Evolutionary conservation across 2,888 invertebrate species (phyloP).

Genomic region (Agrilus cyanescens): DNA sequence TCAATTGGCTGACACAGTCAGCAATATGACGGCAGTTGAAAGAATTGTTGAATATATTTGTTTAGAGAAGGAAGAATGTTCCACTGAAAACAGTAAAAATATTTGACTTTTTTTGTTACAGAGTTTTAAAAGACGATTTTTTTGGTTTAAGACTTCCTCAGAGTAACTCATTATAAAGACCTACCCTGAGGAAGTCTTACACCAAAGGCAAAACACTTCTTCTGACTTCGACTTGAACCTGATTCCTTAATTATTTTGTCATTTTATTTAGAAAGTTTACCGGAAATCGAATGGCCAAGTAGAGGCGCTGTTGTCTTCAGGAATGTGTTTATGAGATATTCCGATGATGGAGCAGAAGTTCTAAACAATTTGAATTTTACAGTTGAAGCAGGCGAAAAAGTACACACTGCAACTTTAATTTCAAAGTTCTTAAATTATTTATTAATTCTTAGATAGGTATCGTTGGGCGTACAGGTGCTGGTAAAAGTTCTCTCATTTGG

Average conservation of each 20-base stretch:
- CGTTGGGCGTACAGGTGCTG: conserved; percentile 44
- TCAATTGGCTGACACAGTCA: conserved; percentile 73
- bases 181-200: too few relatives aligned
- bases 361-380: conserved; percentile 40
- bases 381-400: conserved; percentile 37
- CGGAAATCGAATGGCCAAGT: conserved; percentile 43
- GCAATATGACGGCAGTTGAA: conserved; percentile 84
- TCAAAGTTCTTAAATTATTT: neutral
- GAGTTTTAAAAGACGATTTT: too few relatives aligned
- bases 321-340: conserved; percentile 47
- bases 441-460: conserved; percentile 38
- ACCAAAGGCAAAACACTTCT: too few relatives aligned
- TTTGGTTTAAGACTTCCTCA: too few relatives aligned
- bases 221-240: too few relatives aligned
- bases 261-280: conserved; percentile 32
- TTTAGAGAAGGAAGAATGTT: conserved; percentile 35
- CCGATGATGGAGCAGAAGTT: conserved; percentile 45
- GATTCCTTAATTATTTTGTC: too few relatives aligned
- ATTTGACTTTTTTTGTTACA: too few relatives aligned
- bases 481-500: conserved; percentile 34
- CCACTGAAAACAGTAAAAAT: too few relatives aligned
- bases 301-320: conserved; percentile 45
- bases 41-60: conserved; percentile 44
- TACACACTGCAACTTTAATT: conserved; percentile 5
- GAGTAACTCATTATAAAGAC: too few relatives aligned